Evolutionary conservation across 1,140 invertebrate genomes (phyloP), one percentile per base, ranked within the genome.

Genomic region (Neodiprion lecontei): DNA sequence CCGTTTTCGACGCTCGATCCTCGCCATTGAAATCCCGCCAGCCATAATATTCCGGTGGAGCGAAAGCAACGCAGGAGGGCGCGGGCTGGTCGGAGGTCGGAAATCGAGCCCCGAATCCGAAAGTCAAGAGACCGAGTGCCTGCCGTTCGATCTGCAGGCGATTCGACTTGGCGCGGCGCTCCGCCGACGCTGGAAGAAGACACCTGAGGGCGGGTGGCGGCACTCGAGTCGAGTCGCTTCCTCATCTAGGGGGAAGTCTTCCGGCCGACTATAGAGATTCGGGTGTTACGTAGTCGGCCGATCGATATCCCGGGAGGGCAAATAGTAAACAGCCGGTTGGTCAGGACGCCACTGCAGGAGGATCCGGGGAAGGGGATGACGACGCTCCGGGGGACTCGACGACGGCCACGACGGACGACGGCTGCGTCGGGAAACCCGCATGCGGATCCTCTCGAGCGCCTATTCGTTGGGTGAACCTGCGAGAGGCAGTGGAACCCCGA

Each of bases 321-420:
- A 88, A 88, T 84, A 88, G 87, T 88, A 88, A 88, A 88, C 87
- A 88, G 86, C 86, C 86, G 86, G 87, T 88, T 88, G 87, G 87
- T 86, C 87, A 88, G 86, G 84, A 88, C 79, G 81, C 77, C 78
- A 78, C 70, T 72, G 77, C 79, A 79, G 80, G 79, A 81, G 83
- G 81, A 80, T 7, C 4, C 11, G 67, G 67, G 77, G 77, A 69
- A 70, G 53, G 76, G 77, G 76, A 79, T 71, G 76, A 72, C 76
- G 76, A 72, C 76, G 66, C 73, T 76, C 69, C 71, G 23, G 53
- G 72, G 74, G 53, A 61, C 53, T 12, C 11, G n/a, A 17, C 53
- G 53, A 61, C 53, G 53, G 53, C 11, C n/a, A 61, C 53, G 53
- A 61, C 53, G 11, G n/a, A 61, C 53, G 53, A 61, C 53, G 53